Evolutionary conservation across 2,888 invertebrate species (phyloP).

Genomic region (Archips xylosteana): DNA sequence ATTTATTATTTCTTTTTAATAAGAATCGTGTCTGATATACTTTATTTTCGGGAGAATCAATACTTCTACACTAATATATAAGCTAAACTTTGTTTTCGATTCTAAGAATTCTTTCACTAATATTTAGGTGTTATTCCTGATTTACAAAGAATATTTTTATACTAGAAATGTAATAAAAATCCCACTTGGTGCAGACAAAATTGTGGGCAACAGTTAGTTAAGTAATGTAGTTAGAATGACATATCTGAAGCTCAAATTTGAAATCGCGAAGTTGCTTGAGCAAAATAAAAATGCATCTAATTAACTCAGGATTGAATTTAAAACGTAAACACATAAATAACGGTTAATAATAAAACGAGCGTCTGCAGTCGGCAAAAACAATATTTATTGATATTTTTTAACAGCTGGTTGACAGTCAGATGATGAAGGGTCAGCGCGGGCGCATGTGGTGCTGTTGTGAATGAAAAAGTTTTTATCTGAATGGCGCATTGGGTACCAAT

Average conservation of each 20-base stretch:
- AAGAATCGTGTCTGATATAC: too few relatives aligned
- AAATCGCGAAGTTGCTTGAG: not conserved
- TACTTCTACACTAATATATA: too few relatives aligned
- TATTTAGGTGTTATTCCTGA: too few relatives aligned
- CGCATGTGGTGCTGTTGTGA: constrained; percentile 32
- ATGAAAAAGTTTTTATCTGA: constrained; percentile 34
- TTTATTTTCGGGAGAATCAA: too few relatives aligned
- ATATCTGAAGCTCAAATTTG: not conserved
- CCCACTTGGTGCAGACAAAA: too few relatives aligned
- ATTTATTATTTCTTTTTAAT: too few relatives aligned
- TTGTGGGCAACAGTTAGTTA: too few relatives aligned
- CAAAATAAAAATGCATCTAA: constrained; percentile 22
- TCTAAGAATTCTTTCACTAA: too few relatives aligned
- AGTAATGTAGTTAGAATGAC: too few relatives aligned
- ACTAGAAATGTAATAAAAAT: too few relatives aligned
- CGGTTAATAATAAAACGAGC: constrained; percentile 18
- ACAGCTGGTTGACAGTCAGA: constrained; percentile 40
- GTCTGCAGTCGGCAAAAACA: constrained; percentile 35
- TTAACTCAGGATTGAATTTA: constrained; percentile 28
- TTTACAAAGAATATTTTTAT: too few relatives aligned
- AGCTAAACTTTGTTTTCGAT: too few relatives aligned
- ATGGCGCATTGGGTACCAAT: constrained; percentile 15
- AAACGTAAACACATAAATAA: constrained; percentile 37
- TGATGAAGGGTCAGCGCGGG: constrained; percentile 33
- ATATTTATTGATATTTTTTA: constrained; percentile 40